Base-by-base conservation (phyloP, 2,888 invertebrate genomes). In the Tipula confusa region DNA sequence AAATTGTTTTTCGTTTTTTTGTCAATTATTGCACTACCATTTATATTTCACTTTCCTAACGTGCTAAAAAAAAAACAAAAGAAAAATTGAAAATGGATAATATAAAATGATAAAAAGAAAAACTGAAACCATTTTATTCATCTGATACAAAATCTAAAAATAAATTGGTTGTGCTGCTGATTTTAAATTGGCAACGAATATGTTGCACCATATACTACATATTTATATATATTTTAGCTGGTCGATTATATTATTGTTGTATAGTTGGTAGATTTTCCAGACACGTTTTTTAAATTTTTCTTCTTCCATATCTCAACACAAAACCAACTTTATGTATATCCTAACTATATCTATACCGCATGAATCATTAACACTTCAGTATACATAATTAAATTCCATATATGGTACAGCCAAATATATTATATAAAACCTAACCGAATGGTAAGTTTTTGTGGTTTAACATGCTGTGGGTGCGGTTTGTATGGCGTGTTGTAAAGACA, bases 391-490 rank as follows among this genome's bases (percentile, higher is more conserved):
- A 24, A 64, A 64, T 64, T 64, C 64, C 2, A 64, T 9, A 64
- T n/a, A n/a, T n/a, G n/a, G n/a, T n/a, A n/a, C n/a, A n/a, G n/a
- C 64, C 64, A 64, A 13, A 64, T 1, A 64, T 9, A 64, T n/a
- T n/a, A n/a, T n/a, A n/a, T n/a, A 64, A 64, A 64, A 64, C 64
- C 7, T 1, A 64, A 64, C 24, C 64, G 9, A 64, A 64, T 64
- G 18, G 64, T 64, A 64, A 64, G 64, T 24, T 24, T 18, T 9
- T 24, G 64, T 3, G 64, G 64, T 64, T 64, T 64, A 24, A 64
- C 64, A 64, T 64, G n/a, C n/a, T n/a, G 64, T 64, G 64, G 64
- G 64, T 64, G 64, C 64, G 64, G 64, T 64, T n/a, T 64, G 11
- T 24, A 24, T 64, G 24, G 18, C 24, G 64, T 24, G 64, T 24